These are phyloP conservation scores for Drosophila mojavensis DNA, from an alignment of 1,140 invertebrate genomes.

Conservation along the genomic window DNA sequence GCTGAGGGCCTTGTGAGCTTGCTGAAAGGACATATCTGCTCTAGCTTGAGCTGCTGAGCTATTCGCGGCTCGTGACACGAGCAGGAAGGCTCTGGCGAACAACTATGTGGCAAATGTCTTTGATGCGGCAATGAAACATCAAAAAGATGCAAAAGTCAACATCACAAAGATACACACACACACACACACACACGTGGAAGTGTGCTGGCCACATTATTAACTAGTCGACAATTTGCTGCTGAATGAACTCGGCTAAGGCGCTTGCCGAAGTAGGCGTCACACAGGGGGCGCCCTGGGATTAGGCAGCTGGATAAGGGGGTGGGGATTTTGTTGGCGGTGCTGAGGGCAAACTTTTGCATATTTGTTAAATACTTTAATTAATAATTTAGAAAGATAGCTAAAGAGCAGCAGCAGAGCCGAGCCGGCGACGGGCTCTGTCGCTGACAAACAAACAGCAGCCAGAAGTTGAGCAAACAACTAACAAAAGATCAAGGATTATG, in stretches of 20 bases:
- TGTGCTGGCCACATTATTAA: constrained; percentile 72
- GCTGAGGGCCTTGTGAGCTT: not conserved
- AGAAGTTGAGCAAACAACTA: constrained; percentile 78
- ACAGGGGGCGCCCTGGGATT: constrained; percentile 15
- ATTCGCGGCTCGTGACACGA: constrained; percentile 2
- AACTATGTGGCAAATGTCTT: constrained; percentile 68
- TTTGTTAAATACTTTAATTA: constrained; percentile 82
- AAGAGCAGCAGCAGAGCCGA: constrained; percentile 13
- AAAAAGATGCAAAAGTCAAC: constrained; percentile 75
- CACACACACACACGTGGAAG: not conserved
- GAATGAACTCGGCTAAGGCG: constrained; percentile 59
- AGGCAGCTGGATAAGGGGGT: not conserved
- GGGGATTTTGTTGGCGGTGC: constrained; percentile 16
- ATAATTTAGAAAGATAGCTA: constrained; percentile 68
- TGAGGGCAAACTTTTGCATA: constrained; percentile 73
- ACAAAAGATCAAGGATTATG: constrained; percentile 81
- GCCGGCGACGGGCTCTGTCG: constrained; percentile 2
- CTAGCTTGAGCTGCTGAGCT: not conserved
- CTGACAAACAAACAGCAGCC: constrained; percentile 36
- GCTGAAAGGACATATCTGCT: not conserved
- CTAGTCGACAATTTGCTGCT: constrained; percentile 53
- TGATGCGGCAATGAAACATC: constrained; percentile 69
- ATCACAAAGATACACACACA: constrained; percentile 20
- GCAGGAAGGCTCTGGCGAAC: constrained; percentile 34
- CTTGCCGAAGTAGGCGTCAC: constrained; percentile 38